Base-by-base conservation (phyloP, 2,113 vertebrate species). In the Delphinus delphis region DNA sequence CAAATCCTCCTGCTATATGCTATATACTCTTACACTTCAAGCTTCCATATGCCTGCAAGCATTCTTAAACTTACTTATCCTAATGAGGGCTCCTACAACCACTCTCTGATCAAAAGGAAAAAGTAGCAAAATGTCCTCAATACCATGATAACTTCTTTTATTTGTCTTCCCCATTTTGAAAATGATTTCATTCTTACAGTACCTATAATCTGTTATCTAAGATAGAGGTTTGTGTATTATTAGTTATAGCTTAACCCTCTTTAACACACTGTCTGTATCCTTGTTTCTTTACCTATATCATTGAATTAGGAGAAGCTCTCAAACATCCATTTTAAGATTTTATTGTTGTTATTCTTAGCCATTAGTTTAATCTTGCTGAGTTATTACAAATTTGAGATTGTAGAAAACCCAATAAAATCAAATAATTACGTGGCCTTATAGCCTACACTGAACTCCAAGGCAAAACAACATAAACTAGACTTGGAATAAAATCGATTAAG, bases 281-380 rank as follows among this genome's bases (percentile, higher is more conserved):
- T 76, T 94, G 41, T 97, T 96, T 97, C 55, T 94, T 68, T 71
- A 77, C 62, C 31, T 81, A 1, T 92, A 38, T 94, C 53, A 94
- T 91, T 88, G 55, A 97, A 53, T 93, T 90, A 83, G 50, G 25
- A 87, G 47, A 79, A 2, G 60, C 6, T 62, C 28, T 81, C 68
- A 96, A 93, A 80, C 10, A 88, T 79, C 14, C 7, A 76, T 93
- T 95, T 95, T 76, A 89, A 90, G 31, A 55, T 82, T 95, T 93
- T 95, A 55, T 94, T 96, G n/a, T 88, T 38, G 90, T 96, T 95
- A 88, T 90, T 90, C 7, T 65, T 93, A 88, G 13, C 8, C 74
- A 94, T 89, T 95, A 85, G 21, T 96, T 96, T 97, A 96, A 90
- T 87, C 26, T 91, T 97, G 4, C 60, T 94, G 62, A 95, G 26